Base-by-base conservation (phyloP, 37 sponge, comb jelly and placozoan genomes). In the Ephydatia muelleri region DNA sequence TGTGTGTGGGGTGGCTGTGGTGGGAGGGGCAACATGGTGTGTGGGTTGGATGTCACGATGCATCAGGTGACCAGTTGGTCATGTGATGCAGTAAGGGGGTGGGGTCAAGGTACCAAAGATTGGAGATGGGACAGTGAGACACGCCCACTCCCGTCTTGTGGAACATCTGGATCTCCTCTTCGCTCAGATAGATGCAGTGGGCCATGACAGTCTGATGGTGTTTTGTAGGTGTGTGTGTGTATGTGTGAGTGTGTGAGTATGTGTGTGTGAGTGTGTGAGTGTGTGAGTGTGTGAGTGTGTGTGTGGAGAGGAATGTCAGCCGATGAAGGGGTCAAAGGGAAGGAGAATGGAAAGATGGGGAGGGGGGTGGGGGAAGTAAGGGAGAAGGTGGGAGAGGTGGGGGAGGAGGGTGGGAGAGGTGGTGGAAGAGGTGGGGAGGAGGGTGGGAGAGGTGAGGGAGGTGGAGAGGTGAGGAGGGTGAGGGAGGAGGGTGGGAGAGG, bases 91-190 rank as follows among this genome's bases (percentile, higher is more conserved):
- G 4, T 19, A 57, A 57, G 16, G 57, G 57, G 12, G 57, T 21
- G 16, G n/a, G n/a, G n/a, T n/a, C 19, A 57, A 57, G 82, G 77
- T 22, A 88, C 92, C 75, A 71, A 43, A 88, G 76, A 68, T 94
- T 94, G 37, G 95, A 94, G 67, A 26, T 82, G 2, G 95, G 95
- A 70, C 95, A 94, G 76, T 94, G 95, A n/a, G 84, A 72, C 11
- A 91, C 83, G 6, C 92, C 95, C 12, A 88, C 89, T 28, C 47
- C 67, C n/a, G 36, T 73, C 31, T 85, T 72, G 32, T 85, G 48
- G 35, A 88, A 85, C 35, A 91, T 33, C 0, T 85, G 43, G 21
- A 93, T 0, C 73, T 93, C 94, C 5, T 75, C 40, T 34, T 86
- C 88, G 2, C 68, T 68, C 78, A 90, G 43, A 64, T 93, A 76